Percentiles rank a stretch among this genome's conserved stretches.
Evolutionary conservation across 2,797 vertebrate species (phyloP).

Genomic region (Sylvilagus floridanus): DNA sequence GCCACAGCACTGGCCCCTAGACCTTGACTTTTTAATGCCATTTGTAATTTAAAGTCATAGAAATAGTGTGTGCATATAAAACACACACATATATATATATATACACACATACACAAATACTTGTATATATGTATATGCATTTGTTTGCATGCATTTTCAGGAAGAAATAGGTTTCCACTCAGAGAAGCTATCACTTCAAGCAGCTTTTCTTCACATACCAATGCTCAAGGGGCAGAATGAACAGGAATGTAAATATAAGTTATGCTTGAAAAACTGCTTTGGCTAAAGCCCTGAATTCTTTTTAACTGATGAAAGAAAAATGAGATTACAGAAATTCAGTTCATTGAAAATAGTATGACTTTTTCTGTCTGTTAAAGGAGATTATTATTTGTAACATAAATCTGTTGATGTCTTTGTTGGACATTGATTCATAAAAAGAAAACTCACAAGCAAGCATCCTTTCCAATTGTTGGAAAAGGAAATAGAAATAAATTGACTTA

Average conservation of each 20-base stretch:
- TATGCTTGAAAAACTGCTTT: conserved; percentile 54
- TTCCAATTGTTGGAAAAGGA: conserved; percentile 20
- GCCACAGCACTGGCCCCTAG: no score
- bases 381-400: conserved; percentile 49
- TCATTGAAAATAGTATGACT: background rate
- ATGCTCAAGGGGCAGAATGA: background rate
- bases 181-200: background rate
- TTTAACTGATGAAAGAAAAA: conserved; percentile 45
- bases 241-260: background rate
- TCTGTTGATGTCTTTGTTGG: conserved; percentile 36
- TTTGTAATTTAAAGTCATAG: conserved; percentile 28
- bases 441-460: conserved; percentile 53
- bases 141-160: background rate
- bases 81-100: background rate
- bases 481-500: conserved; percentile 16
- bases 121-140: background rate
- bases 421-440: conserved; percentile 64
- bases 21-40: background rate
- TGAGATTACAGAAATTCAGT: background rate
- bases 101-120: background rate
- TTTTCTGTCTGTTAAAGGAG: conserved; percentile 28
- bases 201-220: background rate
- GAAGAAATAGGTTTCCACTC: background rate
- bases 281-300: conserved; percentile 31
- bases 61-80: background rate